A percentile compares a stretch with the other conserved stretches of the same genome.
Conservation (phyloP, 2,888 invertebrate species). For the Lampropteryx suffumata region DNA sequence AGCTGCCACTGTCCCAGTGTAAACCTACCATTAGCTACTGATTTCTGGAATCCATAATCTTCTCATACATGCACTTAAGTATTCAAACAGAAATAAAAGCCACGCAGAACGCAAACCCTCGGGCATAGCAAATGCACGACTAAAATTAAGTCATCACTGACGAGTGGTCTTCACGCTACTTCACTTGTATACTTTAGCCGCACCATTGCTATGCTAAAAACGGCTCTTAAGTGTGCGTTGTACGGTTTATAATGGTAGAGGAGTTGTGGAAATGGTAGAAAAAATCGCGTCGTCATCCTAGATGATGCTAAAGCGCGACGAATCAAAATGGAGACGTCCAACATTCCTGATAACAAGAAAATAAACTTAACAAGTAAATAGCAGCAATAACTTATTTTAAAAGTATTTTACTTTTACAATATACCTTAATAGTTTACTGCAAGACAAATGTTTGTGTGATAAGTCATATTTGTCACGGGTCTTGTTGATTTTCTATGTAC, state of each 20-base stretch:
- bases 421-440: no score
- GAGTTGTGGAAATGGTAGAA: constrained; percentile 53
- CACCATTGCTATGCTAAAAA: constrained; percentile 20
- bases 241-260: not conserved
- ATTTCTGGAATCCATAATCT: constrained; percentile 16
- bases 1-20: not conserved
- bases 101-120: constrained; percentile 50
- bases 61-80: constrained; percentile 14
- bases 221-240: constrained; percentile 16
- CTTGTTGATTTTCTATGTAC: no score
- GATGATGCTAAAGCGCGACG: constrained; percentile 65
- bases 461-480: no score
- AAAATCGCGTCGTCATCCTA: constrained; percentile 73
- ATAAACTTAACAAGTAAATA: not conserved
- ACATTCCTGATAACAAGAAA: not conserved
- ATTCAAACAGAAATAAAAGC: constrained; percentile 24
- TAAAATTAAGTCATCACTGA: constrained; percentile 74
- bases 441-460: no score
- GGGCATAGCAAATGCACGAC: constrained; percentile 63
- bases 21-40: not conserved
- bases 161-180: constrained; percentile 62
- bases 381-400: no score
- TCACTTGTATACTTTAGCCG: constrained; percentile 50
- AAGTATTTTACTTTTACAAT: no score
- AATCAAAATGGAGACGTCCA: constrained; percentile 70